Percentiles rank a stretch among this genome's conserved stretches.
Evolutionary conservation across 2,797 vertebrate species (phyloP).

Genomic region (Denticeps clupeoides): DNA sequence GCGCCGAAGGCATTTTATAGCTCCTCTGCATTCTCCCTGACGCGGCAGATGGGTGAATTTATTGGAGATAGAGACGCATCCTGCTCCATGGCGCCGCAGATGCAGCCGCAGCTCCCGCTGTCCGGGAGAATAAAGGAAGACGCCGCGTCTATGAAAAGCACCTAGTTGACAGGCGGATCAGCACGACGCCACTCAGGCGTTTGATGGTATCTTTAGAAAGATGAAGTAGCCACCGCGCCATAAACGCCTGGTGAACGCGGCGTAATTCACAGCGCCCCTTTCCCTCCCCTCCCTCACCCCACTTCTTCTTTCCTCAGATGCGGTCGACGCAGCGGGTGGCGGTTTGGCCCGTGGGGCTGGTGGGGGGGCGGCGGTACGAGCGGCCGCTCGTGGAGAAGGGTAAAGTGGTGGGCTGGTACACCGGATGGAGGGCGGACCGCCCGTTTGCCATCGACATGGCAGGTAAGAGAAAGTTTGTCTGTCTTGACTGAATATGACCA

Average conservation of each 20-base stretch:
- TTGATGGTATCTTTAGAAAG: background rate
- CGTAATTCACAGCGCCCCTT: background rate
- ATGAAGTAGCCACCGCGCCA: background rate
- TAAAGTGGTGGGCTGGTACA: conserved; percentile 90
- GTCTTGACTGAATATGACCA: no score
- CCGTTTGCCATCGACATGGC: conserved; percentile 97
- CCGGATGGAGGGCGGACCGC: conserved; percentile 91
- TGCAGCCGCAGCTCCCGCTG: background rate
- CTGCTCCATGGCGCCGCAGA: no score
- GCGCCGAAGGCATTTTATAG: no score
- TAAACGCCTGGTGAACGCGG: background rate
- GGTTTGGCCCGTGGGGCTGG: conserved; percentile 78
- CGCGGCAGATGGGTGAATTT: no score
- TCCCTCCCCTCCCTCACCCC: background rate
- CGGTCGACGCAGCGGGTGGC: conserved; percentile 70
- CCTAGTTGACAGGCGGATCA: background rate
- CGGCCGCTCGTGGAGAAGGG: conserved; percentile 74
- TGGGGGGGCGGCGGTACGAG: conserved; percentile 74
- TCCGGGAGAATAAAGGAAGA: conserved; percentile 1
- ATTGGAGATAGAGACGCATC: no score
- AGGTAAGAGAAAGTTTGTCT: no score
- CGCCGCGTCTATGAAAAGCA: background rate
- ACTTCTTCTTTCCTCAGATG: conserved; percentile 53
- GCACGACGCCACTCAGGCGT: conserved; percentile 1
- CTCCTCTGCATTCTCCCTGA: no score